phyloP scores from a whole-genome alignment of 2,113 vertebrate genomes.

The Dermatemys mawii region DNA sequence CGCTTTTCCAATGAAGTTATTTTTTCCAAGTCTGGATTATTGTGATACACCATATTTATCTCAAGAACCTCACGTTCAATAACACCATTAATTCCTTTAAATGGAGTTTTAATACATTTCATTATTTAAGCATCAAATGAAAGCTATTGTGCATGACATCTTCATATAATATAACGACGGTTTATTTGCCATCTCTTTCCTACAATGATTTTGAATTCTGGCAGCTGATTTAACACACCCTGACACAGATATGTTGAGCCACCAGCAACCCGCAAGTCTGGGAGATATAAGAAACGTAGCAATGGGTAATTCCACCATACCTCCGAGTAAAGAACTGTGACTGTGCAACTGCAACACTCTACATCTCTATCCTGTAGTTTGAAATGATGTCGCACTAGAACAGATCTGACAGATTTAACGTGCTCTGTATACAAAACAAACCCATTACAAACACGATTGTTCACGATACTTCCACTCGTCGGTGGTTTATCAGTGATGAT shows the following conservation, averaged over 20 bases:
- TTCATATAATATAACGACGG: not conserved
- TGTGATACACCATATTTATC: not conserved
- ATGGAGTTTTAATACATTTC: not conserved
- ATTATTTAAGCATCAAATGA: not conserved
- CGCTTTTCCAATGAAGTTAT: not conserved
- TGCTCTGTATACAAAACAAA: not conserved
- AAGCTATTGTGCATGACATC: not conserved
- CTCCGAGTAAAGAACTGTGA: not conserved
- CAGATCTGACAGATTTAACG: not conserved
- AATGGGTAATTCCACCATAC: not conserved
- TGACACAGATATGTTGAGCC: not conserved
- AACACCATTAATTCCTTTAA: not conserved
- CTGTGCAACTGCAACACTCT: not conserved
- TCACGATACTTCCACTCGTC: not conserved
- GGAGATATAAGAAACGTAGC: not conserved
- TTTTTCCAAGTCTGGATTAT: not conserved
- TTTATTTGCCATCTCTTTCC: not conserved
- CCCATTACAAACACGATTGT: not conserved
- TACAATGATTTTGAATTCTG: not conserved
- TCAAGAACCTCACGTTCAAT: not conserved
- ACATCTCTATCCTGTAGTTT: not conserved
- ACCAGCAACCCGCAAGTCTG: not conserved
- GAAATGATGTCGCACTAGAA: not conserved
- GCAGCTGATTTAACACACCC: not conserved
- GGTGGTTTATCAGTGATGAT: not conserved